Base-by-base conservation (phyloP, 2,797 vertebrate genomes). In the Furcifer pardalis region DNA sequence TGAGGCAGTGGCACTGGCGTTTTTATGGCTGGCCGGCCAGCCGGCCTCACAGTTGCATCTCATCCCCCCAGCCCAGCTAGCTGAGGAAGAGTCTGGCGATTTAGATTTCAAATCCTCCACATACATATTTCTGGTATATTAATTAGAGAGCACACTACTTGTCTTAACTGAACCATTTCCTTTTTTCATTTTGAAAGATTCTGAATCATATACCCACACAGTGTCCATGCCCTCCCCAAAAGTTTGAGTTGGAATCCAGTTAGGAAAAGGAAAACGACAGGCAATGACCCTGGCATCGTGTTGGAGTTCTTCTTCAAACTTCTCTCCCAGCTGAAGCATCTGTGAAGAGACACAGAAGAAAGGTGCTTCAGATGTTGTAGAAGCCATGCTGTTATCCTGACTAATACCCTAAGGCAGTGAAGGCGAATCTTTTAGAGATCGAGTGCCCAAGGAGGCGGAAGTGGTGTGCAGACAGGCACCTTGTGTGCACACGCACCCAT, bases 251-350 rank as follows among this genome's bases (percentile, higher is more conserved):
- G 98, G 97, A 40, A 95, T 95, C 98, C 98, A 99, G 63, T 94
- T 95, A 1, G 99, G 98, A 86, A 99, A 99, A 77, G 98, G 98
- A 87, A 99, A 99, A 77, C 99, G 97, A 84, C 99, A 99, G 27
- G 98, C 98, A 59, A 99, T 96, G 88, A 99, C 97, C 90, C 96
- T 95, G 42, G 98, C 96, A 63, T 95, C 93, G 17, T 80, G 93
- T 8, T 94, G 88, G 30, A 99, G 95, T 90, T 99, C 99, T 0
- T 85, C 94, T 62, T 96, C 94, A 46, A 99, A 96, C 84, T 99
- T 99, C 90, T 96, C 92, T 94, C 98, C 97, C 85, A 99, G 90
- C 82, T 96, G 95, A 1, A 93, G 96, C 99, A 99, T 99, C 98
- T 99, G 95, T 82, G 90, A 86, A 92, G 13, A 66, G 77, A 93